Conservation (phyloP, 2,797 vertebrate species). For the Pristis pectinata region DNA sequence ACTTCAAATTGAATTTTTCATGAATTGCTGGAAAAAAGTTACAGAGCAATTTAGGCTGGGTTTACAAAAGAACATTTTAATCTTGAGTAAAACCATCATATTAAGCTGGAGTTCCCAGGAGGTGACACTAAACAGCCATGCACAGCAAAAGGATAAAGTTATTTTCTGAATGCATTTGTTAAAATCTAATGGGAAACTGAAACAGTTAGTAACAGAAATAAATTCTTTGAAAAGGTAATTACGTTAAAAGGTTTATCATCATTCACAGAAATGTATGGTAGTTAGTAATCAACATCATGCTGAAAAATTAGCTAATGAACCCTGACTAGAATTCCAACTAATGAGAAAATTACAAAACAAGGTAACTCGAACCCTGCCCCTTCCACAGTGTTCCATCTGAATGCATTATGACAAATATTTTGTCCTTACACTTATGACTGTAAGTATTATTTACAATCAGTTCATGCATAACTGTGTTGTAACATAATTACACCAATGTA, state of each 20-base stretch:
- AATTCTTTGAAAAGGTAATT: slow-evolving; percentile 1
- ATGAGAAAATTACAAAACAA: not conserved
- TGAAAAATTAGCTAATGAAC: not conserved
- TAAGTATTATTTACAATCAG: not conserved
- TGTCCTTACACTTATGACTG: not conserved
- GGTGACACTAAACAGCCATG: not conserved
- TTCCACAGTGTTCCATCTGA: not conserved
- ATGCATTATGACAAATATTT: not conserved
- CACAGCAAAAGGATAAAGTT: not conserved
- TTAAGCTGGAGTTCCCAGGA: not conserved
- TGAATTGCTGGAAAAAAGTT: not conserved
- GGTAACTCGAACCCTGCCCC: not conserved
- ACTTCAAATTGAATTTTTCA: slow-evolving; percentile 2
- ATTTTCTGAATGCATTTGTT: not conserved
- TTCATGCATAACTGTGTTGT: not conserved
- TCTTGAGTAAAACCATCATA: not conserved
- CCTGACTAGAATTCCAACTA: slow-evolving; percentile 5
- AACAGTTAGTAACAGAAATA: not conserved
- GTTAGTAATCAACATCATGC: slow-evolving; percentile 9
- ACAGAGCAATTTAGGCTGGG: not conserved
- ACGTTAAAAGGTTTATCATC: not conserved
- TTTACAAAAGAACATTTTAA: not conserved
- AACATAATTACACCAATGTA: not conserved
- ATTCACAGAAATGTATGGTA: not conserved
- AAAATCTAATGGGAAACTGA: not conserved